Evolutionary conservation across 2,797 vertebrate species (phyloP), one percentile per base, ranked within the genome.

Genomic region (Argyrosomus regius): DNA sequence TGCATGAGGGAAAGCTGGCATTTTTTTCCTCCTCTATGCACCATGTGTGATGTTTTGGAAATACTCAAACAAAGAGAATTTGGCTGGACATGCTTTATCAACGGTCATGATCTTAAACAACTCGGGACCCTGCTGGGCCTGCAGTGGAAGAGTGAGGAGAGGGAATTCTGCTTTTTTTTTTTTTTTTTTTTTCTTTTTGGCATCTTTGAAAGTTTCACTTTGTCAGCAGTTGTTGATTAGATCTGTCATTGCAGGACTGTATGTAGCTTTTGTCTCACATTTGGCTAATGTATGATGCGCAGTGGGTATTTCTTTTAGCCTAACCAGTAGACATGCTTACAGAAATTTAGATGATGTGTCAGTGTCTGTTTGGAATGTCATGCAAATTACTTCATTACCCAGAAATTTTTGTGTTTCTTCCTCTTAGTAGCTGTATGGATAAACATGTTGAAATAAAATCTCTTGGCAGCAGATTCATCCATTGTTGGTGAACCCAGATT

Each of bases 21-120:
- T 88, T 68, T 72, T 77, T 35, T 16, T 4, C 71, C 57, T 75
- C 60, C 53, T 56, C 79, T 66, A 9, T 81, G 75, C 80, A 63
- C 80, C 77, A 73, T 75, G 80, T 88, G 80, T 85, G 88, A 85
- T 88, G 80, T 92, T 93, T 91, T 86, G 84, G 85, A 92, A 92
- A 90, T 56, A 74, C 46, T 88, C 66, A 72, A 54, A 91, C 87
- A 88, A 84, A 91, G 84, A 79, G 76, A 85, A 80, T 91, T 85
- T 71, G 50, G 75, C 82, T 85, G 87, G 88, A 89, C 85, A 84
- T 84, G 86, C 76, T 53, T 90, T 90, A 91, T 92, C 88, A 6
- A 72, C 18, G 22, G 18, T 28, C 1, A 3, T 31, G 60, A 93
- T 89, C 88, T 88, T 64, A 83, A 91, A 89, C 87, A 89, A 72